Evolutionary conservation across 2,888 invertebrate genomes (phyloP).

Genomic region (Onchidella celtica): DNA sequence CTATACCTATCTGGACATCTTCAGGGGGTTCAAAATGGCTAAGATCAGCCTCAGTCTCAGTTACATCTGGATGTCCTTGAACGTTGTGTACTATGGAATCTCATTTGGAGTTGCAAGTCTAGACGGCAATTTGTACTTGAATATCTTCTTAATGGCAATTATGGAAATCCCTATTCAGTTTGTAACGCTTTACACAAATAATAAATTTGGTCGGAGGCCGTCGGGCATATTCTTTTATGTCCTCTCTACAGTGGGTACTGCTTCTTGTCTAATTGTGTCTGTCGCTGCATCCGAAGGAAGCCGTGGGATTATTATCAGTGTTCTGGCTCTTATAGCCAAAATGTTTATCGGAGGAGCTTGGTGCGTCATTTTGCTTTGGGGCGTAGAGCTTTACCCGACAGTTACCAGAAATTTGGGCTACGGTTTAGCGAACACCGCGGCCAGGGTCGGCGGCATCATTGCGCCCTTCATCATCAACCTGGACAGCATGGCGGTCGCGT

Average conservation of each 20-base stretch:
- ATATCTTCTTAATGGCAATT: background rate
- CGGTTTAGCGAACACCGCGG: background rate
- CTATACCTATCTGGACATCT: background rate
- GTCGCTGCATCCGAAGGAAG: background rate
- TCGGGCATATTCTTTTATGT: background rate
- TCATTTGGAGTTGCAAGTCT: conserved; percentile 1
- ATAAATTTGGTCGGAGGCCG: background rate
- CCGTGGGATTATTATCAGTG: background rate
- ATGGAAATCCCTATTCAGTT: conserved; percentile 1
- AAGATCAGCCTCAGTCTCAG: background rate
- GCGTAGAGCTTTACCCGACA: conserved; percentile 5
- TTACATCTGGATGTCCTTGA: background rate
- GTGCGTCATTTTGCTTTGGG: background rate
- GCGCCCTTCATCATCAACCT: conserved; percentile 8
- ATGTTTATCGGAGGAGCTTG: background rate
- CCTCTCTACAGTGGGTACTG: background rate
- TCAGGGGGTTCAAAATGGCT: background rate
- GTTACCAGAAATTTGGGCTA: background rate
- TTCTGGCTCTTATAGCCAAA: background rate
- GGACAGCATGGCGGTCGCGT: background rate
- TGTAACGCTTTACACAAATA: background rate
- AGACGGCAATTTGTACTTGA: conserved; percentile 4
- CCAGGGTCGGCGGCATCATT: background rate
- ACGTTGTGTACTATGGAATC: background rate
- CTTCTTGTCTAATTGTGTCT: background rate